A percentile compares a stretch with the other conserved stretches of the same genome.
phyloP scores from a whole-genome alignment of 2,888 invertebrate species.

The Spodoptera picta region DNA sequence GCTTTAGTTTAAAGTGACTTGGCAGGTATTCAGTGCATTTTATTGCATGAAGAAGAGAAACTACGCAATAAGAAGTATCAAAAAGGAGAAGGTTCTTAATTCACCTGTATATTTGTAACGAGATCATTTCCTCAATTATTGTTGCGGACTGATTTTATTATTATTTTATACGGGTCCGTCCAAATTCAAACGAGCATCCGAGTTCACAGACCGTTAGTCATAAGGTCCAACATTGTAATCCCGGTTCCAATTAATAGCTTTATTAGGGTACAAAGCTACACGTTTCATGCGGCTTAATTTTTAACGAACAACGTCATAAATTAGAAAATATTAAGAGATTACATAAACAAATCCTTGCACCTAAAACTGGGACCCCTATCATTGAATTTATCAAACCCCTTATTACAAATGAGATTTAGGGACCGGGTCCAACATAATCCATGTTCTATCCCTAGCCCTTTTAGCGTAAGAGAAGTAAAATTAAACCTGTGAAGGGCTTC shows the following conservation, averaged over 20 bases:
- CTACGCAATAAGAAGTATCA: no score
- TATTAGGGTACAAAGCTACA: constrained; percentile 35
- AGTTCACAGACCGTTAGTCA: constrained; percentile 26
- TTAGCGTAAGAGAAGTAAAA: constrained; percentile 50
- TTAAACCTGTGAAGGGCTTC: constrained; percentile 47
- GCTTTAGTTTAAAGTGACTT: no score
- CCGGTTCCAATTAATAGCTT: constrained; percentile 46
- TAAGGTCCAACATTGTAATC: constrained; percentile 32
- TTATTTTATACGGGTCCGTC: background rate
- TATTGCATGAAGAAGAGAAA: no score
- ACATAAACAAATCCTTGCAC: constrained; percentile 42
- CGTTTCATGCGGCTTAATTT: constrained; percentile 37
- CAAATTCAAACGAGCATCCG: constrained; percentile 31
- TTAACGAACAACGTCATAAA: constrained; percentile 40
- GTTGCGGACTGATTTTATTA: background rate
- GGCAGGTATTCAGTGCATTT: no score
- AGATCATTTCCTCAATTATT: no score
- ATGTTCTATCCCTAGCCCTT: constrained; percentile 43
- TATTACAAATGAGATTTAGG: constrained; percentile 58
- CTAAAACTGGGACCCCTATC: constrained; percentile 51
- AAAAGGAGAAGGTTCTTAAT: no score
- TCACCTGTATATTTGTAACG: no score
- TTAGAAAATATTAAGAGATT: constrained; percentile 51
- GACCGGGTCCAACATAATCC: constrained; percentile 54
- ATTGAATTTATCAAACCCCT: constrained; percentile 58